These are phyloP conservation scores for Premnoplex brunnescens DNA, from an alignment of 2,797 vertebrate species.

Conservation along the genomic window DNA sequence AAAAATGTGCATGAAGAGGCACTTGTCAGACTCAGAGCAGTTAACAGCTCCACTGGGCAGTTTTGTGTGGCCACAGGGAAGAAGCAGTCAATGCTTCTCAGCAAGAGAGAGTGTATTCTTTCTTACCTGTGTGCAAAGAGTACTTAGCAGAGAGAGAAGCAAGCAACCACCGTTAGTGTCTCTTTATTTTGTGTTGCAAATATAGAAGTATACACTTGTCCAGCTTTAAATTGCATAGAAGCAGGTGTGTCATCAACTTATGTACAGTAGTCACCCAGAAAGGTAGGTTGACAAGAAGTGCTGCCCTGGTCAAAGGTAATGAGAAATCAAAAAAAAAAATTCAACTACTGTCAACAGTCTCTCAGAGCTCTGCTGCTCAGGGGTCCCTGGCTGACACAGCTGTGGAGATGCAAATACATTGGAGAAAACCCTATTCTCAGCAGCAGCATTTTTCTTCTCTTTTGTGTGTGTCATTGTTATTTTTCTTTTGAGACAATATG, in stretches of 20 bases:
- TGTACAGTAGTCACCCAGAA: not conserved
- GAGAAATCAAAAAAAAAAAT: not conserved
- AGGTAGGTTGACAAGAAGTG: not conserved
- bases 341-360: not conserved
- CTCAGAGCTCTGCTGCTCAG: not conserved
- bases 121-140: not conserved
- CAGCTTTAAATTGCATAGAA: constrained; percentile 71
- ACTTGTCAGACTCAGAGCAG: not conserved
- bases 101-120: not conserved
- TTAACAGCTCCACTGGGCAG: not conserved
- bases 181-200: constrained; percentile 76
- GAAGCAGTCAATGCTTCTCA: not conserved
- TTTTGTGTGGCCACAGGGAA: not conserved
- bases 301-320: not conserved
- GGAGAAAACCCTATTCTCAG: not conserved
- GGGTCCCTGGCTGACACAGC: not conserved
- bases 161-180: not conserved
- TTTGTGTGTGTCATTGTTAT: not conserved
- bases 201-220: constrained; percentile 61
- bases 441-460: not conserved
- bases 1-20: not conserved
- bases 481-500: not conserved
- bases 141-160: not conserved
- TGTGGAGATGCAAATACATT: not conserved
- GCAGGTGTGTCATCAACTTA: not conserved